These are phyloP conservation scores for Sporophila hypoxantha DNA, from an alignment of 2,113 vertebrate genomes.

Conservation along the genomic window DNA sequence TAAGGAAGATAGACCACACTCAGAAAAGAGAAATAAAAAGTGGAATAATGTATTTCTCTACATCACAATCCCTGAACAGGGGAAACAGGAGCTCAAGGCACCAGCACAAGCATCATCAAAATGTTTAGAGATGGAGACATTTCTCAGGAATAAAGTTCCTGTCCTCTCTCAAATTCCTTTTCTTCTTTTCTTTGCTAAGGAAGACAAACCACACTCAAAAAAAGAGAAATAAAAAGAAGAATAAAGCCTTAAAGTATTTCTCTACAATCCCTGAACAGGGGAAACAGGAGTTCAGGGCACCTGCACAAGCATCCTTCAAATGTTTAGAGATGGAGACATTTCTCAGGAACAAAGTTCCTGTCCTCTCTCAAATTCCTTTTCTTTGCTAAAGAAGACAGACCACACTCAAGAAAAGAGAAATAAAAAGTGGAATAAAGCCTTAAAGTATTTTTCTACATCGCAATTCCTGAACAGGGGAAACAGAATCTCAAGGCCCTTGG, in stretches of 20 bases:
- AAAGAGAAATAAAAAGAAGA: too few species aligned
- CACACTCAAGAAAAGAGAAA: neutral
- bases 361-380: neutral
- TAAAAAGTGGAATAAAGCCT: too few species aligned
- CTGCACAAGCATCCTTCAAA: neutral
- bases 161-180: too few species aligned
- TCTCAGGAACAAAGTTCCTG: neutral
- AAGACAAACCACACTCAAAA: too few species aligned
- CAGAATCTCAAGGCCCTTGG: neutral
- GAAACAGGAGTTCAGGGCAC: neutral
- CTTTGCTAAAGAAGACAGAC: neutral
- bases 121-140: neutral
- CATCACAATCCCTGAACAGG: neutral
- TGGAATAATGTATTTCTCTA: neutral
- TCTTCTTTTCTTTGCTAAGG: too few species aligned
- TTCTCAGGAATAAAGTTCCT: neutral
- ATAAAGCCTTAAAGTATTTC: neutral
- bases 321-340: neutral
- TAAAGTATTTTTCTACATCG: neutral
- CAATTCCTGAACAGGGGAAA: neutral
- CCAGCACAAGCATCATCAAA: neutral
- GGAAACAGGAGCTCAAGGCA: neutral
- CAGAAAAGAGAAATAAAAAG: too few species aligned
- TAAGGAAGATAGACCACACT: too few species aligned
- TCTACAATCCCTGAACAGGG: neutral